These are phyloP conservation scores for Henricia sp. DNA, from an alignment of 53 echinoderm and acorn worm species.

Conservation along the genomic window DNA sequence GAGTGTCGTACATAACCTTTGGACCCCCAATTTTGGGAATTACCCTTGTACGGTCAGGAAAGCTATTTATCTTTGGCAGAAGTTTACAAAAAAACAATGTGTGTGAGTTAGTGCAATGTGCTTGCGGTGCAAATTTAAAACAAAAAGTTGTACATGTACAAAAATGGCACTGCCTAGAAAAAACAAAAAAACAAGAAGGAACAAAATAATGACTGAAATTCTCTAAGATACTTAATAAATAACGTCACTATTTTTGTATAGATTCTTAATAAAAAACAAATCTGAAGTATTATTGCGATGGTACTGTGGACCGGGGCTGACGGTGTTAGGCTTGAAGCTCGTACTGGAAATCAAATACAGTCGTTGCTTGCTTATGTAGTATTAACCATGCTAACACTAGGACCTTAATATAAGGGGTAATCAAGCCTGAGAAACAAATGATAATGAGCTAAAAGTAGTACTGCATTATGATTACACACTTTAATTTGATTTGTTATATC, in stretches of 20 bases:
- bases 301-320: constrained; percentile 3
- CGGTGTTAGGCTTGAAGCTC: constrained; percentile 1
- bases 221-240: constrained; percentile 33
- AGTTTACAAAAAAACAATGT: constrained; percentile 14
- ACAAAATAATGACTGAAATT: constrained; percentile 58
- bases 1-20: too few species aligned
- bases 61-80: constrained; percentile 2
- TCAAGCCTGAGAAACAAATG: too few species aligned
- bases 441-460: too few species aligned
- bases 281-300: constrained; percentile 33
- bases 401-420: too few species aligned
- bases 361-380: too few species aligned
- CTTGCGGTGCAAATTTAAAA: constrained; percentile 48
- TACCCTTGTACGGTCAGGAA: too few species aligned
- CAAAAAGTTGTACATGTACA: constrained; percentile 26
- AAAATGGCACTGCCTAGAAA: constrained; percentile 33
- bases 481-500: too few species aligned
- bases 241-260: constrained; percentile 59
- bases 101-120: constrained; percentile 66
- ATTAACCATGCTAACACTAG: too few species aligned
- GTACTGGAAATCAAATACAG: constrained; percentile 53
- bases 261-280: constrained; percentile 53
- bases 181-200: constrained; percentile 1
- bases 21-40: too few species aligned
- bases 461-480: too few species aligned